Percentiles rank a stretch among this genome's conserved stretches.
phyloP scores from a whole-genome alignment of 1,140 invertebrate genomes.

The Ceratitis capitata region DNA sequence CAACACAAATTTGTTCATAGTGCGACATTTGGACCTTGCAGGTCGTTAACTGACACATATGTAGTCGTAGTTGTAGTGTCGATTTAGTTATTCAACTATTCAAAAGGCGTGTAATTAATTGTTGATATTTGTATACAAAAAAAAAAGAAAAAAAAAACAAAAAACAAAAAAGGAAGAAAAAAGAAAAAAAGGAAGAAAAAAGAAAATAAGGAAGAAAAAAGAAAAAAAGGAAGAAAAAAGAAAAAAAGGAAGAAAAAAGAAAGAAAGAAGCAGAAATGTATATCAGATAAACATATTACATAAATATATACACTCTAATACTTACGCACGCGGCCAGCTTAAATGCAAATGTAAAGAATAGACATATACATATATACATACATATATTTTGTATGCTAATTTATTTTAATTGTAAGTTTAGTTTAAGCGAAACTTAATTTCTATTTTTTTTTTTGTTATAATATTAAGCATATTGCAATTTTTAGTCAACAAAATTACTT shows the following conservation, averaged over 20 bases:
- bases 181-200: too few species aligned
- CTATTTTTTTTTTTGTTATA: neutral
- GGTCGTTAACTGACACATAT: neutral
- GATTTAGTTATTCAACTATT: neutral
- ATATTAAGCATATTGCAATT: neutral
- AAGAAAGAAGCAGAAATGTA: too few species aligned
- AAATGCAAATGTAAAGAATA: neutral
- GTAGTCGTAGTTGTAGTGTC: neutral
- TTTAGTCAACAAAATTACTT: neutral
- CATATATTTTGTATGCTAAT: slow-evolving; percentile 4
- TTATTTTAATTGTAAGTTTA: slow-evolving; percentile 8
- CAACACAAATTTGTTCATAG: neutral
- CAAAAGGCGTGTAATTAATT: neutral
- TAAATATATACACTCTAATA: neutral
- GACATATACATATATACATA: neutral
- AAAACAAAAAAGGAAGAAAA: too few species aligned
- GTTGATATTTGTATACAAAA: neutral
- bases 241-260: too few species aligned
- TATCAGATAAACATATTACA: neutral
- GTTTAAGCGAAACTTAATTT: slow-evolving; percentile 31
- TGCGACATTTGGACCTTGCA: neutral
- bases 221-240: too few species aligned
- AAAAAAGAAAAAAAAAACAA: too few species aligned
- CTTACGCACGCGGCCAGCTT: neutral
- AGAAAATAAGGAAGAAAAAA: too few species aligned